Conservation (phyloP, 1,140 invertebrate species). For the silkworm (Bombyx mori) region ASM3026992v2 NC_085131.1:8521001-8521500, state of each 20-base stretch:
- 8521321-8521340: constrained; percentile 98
- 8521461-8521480: too few relatives aligned
- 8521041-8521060: constrained; percentile 82
- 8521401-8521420: too few relatives aligned
- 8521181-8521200: constrained; percentile 3
- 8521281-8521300: constrained; percentile 91
- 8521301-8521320: constrained; percentile 96
- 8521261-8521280: constrained; percentile 96
- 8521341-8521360: constrained; percentile 92
- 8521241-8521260: constrained; percentile 90
- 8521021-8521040: constrained; percentile 96
- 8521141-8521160: too few relatives aligned
- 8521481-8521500: too few relatives aligned
- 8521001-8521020: constrained; percentile 90
- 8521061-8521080: constrained; percentile 90
- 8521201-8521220: constrained; percentile 90
- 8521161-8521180: too few relatives aligned
- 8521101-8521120: constrained; percentile 52
- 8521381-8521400: too few relatives aligned
- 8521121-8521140: too few relatives aligned
- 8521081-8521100: constrained; percentile 92
- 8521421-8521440: too few relatives aligned
- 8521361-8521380: constrained; percentile 14
- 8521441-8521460: too few relatives aligned
- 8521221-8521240: constrained; percentile 93